Evolutionary conservation across 2,888 invertebrate species (phyloP), one percentile per base, ranked within the genome.

Genomic region (Trachelus tabidus): DNA sequence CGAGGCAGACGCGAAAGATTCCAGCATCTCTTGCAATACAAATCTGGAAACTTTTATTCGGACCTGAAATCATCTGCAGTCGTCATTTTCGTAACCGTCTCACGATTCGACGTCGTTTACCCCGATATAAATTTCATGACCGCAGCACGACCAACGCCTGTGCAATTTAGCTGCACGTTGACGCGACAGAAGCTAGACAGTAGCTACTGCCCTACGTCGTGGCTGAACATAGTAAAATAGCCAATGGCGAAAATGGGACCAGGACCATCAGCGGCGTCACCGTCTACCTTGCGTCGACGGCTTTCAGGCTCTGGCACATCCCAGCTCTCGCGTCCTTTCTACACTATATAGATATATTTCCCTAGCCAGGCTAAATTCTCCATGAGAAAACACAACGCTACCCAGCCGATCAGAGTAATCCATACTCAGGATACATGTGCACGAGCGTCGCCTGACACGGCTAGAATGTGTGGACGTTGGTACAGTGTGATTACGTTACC

Each of bases 401-500:
- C 81, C 81, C 75, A 77, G 77, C 79, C 79, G 79, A 83, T 82
- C 79, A 76, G 76, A 79, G 81, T 79, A 79, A 82, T 81, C 81
- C 80, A 73, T 69, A 75, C 77, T 80, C 78, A 77, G 73, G 79
- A 73, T 81, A 80, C 80, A 76, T 78, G 79, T 80, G 76, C 81
- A 81, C 78, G 71, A 31, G 12, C 71, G 12, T 23, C 12, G 33
- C 23, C 31, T 34, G 74, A 30, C 71, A 33, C 12, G 31, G 33
- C 34, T 30, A 30, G 74, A 30, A 35, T 35, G 74, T 34, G 34
- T 34, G 79, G 79, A 73, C 76, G 79, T 79, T 76, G 79, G 79
- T 79, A 23, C 71, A 76, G 78, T 76, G 81, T 81, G 86, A 89
- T 87, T 87, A 84, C 86, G 84, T 84, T 80, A 81, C 81, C 77